Base-by-base conservation (phyloP, 2,888 invertebrate species). In the Rhingia campestris region DNA sequence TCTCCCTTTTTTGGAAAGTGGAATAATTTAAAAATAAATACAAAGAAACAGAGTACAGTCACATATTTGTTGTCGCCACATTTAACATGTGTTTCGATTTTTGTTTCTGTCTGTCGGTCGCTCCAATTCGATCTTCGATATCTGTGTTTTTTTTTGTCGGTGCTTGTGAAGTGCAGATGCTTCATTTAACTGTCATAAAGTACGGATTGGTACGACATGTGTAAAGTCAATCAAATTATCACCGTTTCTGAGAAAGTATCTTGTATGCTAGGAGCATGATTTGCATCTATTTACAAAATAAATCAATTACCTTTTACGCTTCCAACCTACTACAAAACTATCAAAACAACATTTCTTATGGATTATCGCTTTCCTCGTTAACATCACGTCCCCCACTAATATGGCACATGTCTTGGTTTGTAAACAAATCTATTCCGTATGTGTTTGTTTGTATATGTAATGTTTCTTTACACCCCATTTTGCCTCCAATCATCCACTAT, bases 1-100 rank as follows among this genome's bases (percentile, higher is more conserved):
- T 49, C 51, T 45, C 33, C 67, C 70, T 33, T 53, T 82, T 77
- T 73, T 51, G 81, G 77, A 63, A 77, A 81, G 72, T 82, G 33
- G 56, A 73, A 73, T 77, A 56, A 33, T 67, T 72, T 49, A 56
- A 64, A 81, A 69, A 67, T 51, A 67, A 61, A 66, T 14, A 59
- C 37, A 54, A 41, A 51, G 41, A 43, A 4, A 35, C 43, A 54
- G 4, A 22, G 43, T 49, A 56, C 39, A 49, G 33, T 56, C 56
- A 32, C 33, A 61, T 32, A 35, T 51, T 61, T 61, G 30, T 54
- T 59, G 47, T 39, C 49, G 79, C 12, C 51, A 14, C 22, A 30
- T 4, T 10, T n/a, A 53, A 66, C 70, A 81, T 72, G 41, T 70
- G 69, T 66, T 76, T 79, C 39, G 12, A 45, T 59, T 72, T 66